Evolutionary conservation across 2,113 vertebrate genomes (phyloP), one percentile per base, ranked within the genome.

Genomic region (Gavia stellata): DNA sequence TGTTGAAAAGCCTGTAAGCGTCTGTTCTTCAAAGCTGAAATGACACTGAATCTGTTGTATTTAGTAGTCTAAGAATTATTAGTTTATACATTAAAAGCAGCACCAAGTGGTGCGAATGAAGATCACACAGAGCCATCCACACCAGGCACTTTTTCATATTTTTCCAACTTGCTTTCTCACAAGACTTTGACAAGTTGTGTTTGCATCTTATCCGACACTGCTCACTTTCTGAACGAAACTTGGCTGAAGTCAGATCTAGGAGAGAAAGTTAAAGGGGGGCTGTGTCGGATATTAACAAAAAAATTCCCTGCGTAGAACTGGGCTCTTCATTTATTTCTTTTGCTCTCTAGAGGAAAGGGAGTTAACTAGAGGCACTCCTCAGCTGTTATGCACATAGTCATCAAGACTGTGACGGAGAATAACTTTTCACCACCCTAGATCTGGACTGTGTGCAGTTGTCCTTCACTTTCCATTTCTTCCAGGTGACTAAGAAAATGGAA

Each of bases 1-100:
- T 98, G 98, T 98, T 98, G 98, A 98, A 98, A 98, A 98, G 98
- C 98, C 98, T 98, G 98, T 97, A 98, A 99, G 98, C 98, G 98
- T 98, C 99, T 98, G 97, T 98, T 98, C 98, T 98, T 98, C 98
- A 98, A 98, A 98, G 97, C 97, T 96, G 94, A 98, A 97, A 97
- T 95, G 98, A 97, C 97, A 98, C 97, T 82, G 97, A 97, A 97
- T 98, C 98, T 97, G 97, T 94, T 97, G 97, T 97, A 97, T 97
- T 98, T 97, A 98, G 97, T 95, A 97, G 95, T 91, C 97, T 95
- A 97, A 98, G 98, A 98, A 97, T 98, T 98, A 98, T 98, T 97
- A 97, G 98, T 97, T 97, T 97, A 94, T 97, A 97, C 95, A 94
- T 97, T 97, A 97, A 97, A 98, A 97, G 94, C 94, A 89, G 96